Evolutionary conservation across 2,888 invertebrate species (phyloP).

Genomic region (Autographa gamma): DNA sequence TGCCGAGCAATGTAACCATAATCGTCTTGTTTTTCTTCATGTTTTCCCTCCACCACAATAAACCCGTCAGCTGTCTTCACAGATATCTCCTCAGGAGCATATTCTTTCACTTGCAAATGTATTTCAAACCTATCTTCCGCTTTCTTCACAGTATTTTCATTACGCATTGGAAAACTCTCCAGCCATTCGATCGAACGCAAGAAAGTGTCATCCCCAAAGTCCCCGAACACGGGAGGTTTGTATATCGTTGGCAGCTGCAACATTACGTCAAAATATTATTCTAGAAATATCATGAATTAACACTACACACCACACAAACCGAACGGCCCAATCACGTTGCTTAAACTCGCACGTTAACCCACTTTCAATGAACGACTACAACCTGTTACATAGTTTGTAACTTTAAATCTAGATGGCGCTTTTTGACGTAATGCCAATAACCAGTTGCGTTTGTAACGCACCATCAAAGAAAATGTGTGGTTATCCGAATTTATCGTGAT

Average conservation of each 20-base stretch:
- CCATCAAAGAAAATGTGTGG: conserved; percentile 9
- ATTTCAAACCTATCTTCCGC: conserved; percentile 74
- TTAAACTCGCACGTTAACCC: conserved; percentile 15
- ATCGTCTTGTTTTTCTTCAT: conserved; percentile 78
- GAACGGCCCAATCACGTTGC: conserved; percentile 16
- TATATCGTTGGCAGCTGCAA: conserved; percentile 50
- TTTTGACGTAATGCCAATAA: background rate
- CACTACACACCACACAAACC: conserved; percentile 35
- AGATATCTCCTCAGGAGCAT: conserved; percentile 73
- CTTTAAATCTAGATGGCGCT: conserved; percentile 60
- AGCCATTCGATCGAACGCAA: conserved; percentile 80
- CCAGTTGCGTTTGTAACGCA: conserved; percentile 4
- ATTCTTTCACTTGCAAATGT: conserved; percentile 72
- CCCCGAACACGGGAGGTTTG: conserved; percentile 70
- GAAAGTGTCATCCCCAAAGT: conserved; percentile 77
- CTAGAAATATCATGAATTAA: conserved; percentile 51
- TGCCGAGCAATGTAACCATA: conserved; percentile 74
- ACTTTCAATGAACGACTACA: conserved; percentile 33
- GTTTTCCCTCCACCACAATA: conserved; percentile 75
- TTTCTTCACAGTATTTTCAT: conserved; percentile 67
- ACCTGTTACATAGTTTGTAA: conserved; percentile 46
- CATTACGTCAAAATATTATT: conserved; percentile 45
- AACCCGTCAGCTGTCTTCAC: conserved; percentile 70
- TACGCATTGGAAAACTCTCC: conserved; percentile 78
- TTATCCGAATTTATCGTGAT: conserved; percentile 1